Base-by-base conservation (phyloP, 2,113 vertebrate species). In the Urocitellus parryii region DNA sequence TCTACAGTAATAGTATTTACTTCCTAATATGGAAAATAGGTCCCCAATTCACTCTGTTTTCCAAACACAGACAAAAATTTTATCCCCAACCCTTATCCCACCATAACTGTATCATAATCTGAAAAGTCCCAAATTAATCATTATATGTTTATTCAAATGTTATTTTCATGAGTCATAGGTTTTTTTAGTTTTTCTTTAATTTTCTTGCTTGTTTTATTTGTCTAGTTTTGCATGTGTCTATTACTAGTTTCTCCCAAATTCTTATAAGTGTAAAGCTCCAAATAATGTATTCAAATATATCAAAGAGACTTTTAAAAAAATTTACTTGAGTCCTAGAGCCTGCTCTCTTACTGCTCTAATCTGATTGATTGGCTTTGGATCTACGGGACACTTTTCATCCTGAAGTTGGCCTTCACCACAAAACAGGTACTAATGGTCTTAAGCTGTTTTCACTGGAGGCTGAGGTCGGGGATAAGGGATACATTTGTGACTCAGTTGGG, bases 171-270 rank as follows among this genome's bases (percentile, higher is more conserved):
- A 81, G 1, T 70, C 6, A 20, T 80, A n/a, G 63, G 70, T 80
- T 76, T 88, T 39, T 13, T 63, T 77, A n/a, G 9, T 11, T 51
- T 85, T 80, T 85, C 63, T 42, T 70, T 45, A 37, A 70, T 77
- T 77, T 82, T 91, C 48, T 51, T 39, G 4, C 45, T 29, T 56
- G 80, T 92, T 81, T 73, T 53, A 16, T 27, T 79, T 94, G 58
- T 74, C 48, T 76, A 22, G 1, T 14, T 94, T 72, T 91, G 29
- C 14, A 65, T 45, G 24, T 77, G 68, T 53, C 2, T 58, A 27
- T 51, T 45, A 48, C 61, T 82, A 45, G 27, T 83, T 25, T 56
- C 72, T 77, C 70, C 42, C 18, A 79, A 37, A 80, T 73, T 90
- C 22, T 83, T 83, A 2, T 58, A 48, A 53, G 3, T 37, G 9